phyloP scores from a whole-genome alignment of 2,888 invertebrate genomes.

The Eustalomyia histrio region DNA sequence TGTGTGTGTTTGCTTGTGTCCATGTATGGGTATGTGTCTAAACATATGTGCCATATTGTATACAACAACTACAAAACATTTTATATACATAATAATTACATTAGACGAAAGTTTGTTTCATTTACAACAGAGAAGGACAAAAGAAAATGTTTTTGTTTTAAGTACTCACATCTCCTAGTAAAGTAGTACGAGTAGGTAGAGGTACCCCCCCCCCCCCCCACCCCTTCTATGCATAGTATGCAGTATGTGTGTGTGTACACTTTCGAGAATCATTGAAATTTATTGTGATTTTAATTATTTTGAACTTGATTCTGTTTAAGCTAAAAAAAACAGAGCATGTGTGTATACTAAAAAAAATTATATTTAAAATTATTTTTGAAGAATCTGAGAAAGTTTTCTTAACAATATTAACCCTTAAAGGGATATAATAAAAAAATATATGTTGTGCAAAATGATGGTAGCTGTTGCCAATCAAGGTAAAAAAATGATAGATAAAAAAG shows the following conservation, averaged over 20 bases:
- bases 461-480: too few relatives aligned
- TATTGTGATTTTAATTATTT: constrained; percentile 60
- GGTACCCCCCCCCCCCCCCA: too few relatives aligned
- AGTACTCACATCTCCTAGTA: constrained; percentile 46
- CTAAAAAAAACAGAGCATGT: too few relatives aligned
- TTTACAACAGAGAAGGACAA: constrained; percentile 41
- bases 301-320: constrained; percentile 43
- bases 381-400: too few relatives aligned
- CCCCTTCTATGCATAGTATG: not conserved
- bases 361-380: too few relatives aligned
- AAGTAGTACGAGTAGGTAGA: constrained; percentile 13
- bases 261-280: constrained; percentile 38
- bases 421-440: too few relatives aligned
- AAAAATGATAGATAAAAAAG: too few relatives aligned
- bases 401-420: too few relatives aligned
- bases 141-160: constrained; percentile 51
- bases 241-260: not conserved
- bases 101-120: constrained; percentile 41
- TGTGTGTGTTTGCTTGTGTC: constrained; percentile 6
- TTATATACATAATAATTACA: constrained; percentile 50
- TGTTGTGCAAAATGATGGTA: too few relatives aligned
- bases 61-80: not conserved
- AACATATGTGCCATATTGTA: not conserved
- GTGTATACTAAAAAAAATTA: too few relatives aligned
- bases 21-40: too few relatives aligned